Conservation (phyloP, 2,888 invertebrate genomes). For the Meiosimyza platycephala region DNA sequence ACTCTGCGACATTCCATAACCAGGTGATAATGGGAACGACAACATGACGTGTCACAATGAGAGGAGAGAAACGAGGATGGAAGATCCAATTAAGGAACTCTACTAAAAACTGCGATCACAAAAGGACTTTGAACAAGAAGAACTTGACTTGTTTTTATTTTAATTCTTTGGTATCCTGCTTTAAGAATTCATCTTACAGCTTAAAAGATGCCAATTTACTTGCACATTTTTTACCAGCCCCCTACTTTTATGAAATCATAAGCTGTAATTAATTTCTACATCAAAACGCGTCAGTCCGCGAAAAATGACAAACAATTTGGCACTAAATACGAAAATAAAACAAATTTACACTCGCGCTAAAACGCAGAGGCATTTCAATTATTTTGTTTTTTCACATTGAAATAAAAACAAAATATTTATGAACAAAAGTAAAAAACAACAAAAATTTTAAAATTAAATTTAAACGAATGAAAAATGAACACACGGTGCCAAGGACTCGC, state of each 20-base stretch:
- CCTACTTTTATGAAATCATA: neutral
- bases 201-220: too few relatives aligned
- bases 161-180: too few relatives aligned
- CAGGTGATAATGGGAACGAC: too few relatives aligned
- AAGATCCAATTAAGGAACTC: too few relatives aligned
- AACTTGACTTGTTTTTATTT: too few relatives aligned
- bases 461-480: slow-evolving; percentile 41
- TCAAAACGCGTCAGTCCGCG: slow-evolving; percentile 47
- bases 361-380: neutral
- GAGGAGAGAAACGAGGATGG: too few relatives aligned
- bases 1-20: too few relatives aligned
- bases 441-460: slow-evolving; percentile 43
- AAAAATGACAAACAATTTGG: slow-evolving; percentile 46
- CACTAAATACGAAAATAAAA: slow-evolving; percentile 35
- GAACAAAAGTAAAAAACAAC: neutral
- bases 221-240: too few relatives aligned
- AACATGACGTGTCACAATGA: too few relatives aligned
- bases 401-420: neutral
- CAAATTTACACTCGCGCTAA: slow-evolving; percentile 27
- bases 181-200: too few relatives aligned
- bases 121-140: too few relatives aligned
- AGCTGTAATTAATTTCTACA: slow-evolving; percentile 17
- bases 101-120: too few relatives aligned
- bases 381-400: neutral
- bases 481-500: slow-evolving; percentile 40